phyloP scores from a whole-genome alignment of 2,888 invertebrate species.

The Spodoptera picta region DNA sequence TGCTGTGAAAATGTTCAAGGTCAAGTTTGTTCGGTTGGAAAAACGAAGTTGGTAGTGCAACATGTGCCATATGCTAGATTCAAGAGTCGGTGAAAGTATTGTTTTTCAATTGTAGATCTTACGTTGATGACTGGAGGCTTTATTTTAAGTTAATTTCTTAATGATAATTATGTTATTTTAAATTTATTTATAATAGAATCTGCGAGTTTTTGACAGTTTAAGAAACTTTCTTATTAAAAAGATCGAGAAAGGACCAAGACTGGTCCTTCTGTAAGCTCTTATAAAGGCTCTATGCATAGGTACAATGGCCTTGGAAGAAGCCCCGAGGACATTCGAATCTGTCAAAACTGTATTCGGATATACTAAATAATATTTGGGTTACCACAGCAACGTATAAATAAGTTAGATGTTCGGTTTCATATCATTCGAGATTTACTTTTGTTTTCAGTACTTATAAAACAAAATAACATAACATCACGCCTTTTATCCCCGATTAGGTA shows the following conservation, averaged over 20 bases:
- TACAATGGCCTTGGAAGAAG: slow-evolving; percentile 38
- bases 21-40: not conserved
- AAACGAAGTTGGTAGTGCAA: too few species aligned
- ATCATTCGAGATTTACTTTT: slow-evolving; percentile 1
- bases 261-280: slow-evolving; percentile 24
- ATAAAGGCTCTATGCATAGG: slow-evolving; percentile 21
- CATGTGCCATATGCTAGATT: too few species aligned
- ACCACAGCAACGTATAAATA: slow-evolving; percentile 14
- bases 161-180: too few species aligned
- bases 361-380: slow-evolving; percentile 38
- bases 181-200: too few species aligned
- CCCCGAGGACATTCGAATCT: slow-evolving; percentile 43
- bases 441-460: slow-evolving; percentile 7
- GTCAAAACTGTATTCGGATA: slow-evolving; percentile 47
- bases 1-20: not conserved
- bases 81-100: too few species aligned
- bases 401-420: too few species aligned
- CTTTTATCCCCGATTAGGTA: too few species aligned
- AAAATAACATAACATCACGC: too few species aligned
- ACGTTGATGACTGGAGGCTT: too few species aligned
- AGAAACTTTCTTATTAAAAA: not conserved
- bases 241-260: not conserved
- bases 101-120: too few species aligned
- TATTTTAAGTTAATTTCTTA: too few species aligned
- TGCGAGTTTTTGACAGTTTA: too few species aligned